Evolutionary conservation across 1,140 invertebrate species (phyloP).

Genomic region (Bemisia tabaci): DNA sequence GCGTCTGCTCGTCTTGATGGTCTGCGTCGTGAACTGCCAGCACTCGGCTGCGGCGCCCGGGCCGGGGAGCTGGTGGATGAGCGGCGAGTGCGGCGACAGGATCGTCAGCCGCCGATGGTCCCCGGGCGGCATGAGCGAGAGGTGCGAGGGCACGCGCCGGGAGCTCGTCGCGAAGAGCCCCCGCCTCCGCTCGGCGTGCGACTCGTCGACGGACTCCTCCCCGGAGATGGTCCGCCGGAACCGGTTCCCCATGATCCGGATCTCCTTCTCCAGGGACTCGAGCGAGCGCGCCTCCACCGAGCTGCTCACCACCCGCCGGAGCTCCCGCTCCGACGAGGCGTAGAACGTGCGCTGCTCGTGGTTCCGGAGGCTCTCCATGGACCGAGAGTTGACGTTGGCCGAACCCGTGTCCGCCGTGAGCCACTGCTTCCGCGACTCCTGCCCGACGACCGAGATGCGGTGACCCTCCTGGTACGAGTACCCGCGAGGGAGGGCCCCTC

Average conservation of each 20-base stretch:
- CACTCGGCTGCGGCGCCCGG: conserved; percentile 33
- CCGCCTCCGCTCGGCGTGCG: conserved; percentile 42
- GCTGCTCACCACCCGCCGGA: conserved; percentile 36
- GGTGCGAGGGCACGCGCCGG: conserved; percentile 42
- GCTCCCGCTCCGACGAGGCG: conserved; percentile 46
- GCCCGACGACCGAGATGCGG: background rate
- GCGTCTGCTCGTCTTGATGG: conserved; percentile 40
- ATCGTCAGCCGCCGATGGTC: conserved; percentile 50
- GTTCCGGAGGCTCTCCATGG: conserved; percentile 43
- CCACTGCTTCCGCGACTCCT: conserved; percentile 33
- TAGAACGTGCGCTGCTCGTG: conserved; percentile 35
- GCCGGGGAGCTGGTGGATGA: conserved; percentile 15
- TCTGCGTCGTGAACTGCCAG: conserved; percentile 39
- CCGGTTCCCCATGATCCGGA: conserved; percentile 32
- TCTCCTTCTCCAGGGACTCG: conserved; percentile 40
- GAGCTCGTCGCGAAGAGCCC: conserved; percentile 44
- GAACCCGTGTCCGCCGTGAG: conserved; percentile 33
- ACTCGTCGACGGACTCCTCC: conserved; percentile 32
- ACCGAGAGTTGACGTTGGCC: conserved; percentile 40
- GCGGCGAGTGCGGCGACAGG: conserved; percentile 54
- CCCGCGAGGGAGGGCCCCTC: background rate
- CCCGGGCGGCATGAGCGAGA: conserved; percentile 47
- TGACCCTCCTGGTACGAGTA: conserved; percentile 6
- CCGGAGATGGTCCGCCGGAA: conserved; percentile 41
- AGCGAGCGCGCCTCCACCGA: conserved; percentile 34